Conservation (phyloP, 2,888 invertebrate genomes). For the Apantesis nais region DNA sequence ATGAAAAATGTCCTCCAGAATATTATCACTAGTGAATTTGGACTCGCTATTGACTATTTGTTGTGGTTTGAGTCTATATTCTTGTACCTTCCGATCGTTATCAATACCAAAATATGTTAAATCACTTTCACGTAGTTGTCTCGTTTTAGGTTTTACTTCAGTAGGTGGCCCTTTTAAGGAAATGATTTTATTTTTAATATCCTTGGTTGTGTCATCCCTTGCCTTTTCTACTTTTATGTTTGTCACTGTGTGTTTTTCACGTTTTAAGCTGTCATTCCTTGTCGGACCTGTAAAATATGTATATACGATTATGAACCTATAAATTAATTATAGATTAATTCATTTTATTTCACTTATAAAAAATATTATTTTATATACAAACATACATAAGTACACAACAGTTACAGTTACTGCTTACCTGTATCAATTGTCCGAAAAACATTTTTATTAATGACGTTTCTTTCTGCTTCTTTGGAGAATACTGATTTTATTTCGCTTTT, state of each 20-base stretch:
- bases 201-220: constrained; percentile 31
- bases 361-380: background rate
- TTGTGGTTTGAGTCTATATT: constrained; percentile 34
- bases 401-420: constrained; percentile 52
- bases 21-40: constrained; percentile 48
- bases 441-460: constrained; percentile 49
- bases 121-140: constrained; percentile 86
- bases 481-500: constrained; percentile 55
- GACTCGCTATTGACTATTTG: constrained; percentile 24
- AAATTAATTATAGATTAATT: background rate
- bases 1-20: constrained; percentile 67
- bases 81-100: constrained; percentile 42
- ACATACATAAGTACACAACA: background rate
- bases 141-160: constrained; percentile 63
- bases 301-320: background rate
- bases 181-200: constrained; percentile 56
- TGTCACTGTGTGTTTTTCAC: constrained; percentile 33
- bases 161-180: constrained; percentile 60
- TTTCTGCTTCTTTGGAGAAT: constrained; percentile 50
- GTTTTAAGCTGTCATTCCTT: constrained; percentile 38
- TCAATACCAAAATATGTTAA: constrained; percentile 85
- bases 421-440: constrained; percentile 63
- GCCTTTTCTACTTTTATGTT: constrained; percentile 34
- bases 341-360: background rate
- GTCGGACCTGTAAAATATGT: constrained; percentile 49